Percentiles rank a stretch among this genome's conserved stretches.
Evolutionary conservation across 2,113 vertebrate species (phyloP).

Genomic region (Malurus cyaneus): DNA sequence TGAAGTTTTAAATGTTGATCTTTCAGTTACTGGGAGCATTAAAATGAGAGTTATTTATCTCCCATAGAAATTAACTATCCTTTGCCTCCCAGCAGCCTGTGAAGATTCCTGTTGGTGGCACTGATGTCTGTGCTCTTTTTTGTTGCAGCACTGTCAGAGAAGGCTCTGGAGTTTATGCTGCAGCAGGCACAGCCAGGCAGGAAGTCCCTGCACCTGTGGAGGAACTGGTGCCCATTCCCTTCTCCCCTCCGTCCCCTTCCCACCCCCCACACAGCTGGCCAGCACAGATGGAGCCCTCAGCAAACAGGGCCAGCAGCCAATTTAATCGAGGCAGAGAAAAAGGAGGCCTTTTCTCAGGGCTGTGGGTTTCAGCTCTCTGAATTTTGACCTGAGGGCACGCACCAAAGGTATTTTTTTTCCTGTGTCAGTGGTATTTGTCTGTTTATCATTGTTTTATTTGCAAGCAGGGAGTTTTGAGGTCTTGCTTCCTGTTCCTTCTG

Average conservation of each 20-base stretch:
- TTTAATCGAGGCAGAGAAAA: background rate
- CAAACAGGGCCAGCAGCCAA: background rate
- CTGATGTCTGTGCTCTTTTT: background rate
- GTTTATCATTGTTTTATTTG: background rate
- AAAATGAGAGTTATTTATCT: background rate
- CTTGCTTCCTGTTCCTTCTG: background rate
- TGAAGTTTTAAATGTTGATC: background rate
- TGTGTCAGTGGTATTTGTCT: fast-evolving
- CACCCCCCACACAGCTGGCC: background rate
- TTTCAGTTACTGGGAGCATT: background rate
- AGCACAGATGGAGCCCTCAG: background rate
- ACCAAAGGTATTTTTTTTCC: fast-evolving
- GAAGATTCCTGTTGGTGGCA: background rate
- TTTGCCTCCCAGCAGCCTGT: fast-evolving
- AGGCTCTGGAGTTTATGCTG: background rate
- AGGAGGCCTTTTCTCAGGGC: fast-evolving
- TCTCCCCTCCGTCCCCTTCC: background rate
- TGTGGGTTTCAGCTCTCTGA: fast-evolving
- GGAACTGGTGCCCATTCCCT: background rate
- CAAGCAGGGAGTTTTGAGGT: background rate
- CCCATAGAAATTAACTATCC: background rate
- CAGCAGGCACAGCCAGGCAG: background rate
- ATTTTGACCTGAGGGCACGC: background rate
- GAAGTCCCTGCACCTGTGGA: background rate
- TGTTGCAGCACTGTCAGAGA: fast-evolving